A percentile compares a stretch with the other conserved stretches of the same genome.
Conservation (phyloP, 30 jellyfish, hydroid and myxozoan species). For the Hydra vulgaris region DNA sequence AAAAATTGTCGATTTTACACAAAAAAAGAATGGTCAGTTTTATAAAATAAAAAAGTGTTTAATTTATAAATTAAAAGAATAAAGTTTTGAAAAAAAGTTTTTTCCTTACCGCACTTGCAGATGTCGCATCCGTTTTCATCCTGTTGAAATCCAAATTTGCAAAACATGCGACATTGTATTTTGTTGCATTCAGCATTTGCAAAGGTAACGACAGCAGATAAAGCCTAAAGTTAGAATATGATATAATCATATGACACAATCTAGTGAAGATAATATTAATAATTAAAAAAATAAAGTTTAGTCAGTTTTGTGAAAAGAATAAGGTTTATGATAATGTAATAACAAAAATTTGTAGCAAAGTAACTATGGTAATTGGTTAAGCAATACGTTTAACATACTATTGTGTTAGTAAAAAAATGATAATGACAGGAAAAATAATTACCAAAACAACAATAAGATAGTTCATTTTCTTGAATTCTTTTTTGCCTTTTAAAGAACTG, state of each 20-base stretch:
- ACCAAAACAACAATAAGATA: background rate
- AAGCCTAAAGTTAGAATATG: background rate
- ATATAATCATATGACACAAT: too few species aligned
- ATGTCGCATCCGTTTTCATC: constrained; percentile 29
- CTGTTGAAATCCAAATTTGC: constrained; percentile 19
- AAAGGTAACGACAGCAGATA: background rate
- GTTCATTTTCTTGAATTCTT: background rate
- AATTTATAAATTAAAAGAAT: background rate
- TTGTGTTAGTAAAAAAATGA: too few species aligned
- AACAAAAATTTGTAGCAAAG: too few species aligned
- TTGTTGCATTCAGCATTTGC: constrained; percentile 13
- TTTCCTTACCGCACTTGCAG: constrained; percentile 24
- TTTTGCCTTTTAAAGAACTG: background rate
- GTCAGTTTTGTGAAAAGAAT: too few species aligned
- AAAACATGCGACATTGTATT: constrained; percentile 19
- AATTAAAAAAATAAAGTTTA: too few species aligned
- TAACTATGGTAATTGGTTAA: too few species aligned
- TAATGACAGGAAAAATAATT: too few species aligned
- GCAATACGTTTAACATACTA: too few species aligned
- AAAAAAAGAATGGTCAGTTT: background rate
- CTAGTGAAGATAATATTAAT: too few species aligned
- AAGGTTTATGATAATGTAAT: too few species aligned
- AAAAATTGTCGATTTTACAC: too few species aligned
- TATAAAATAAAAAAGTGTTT: background rate
- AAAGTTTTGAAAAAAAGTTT: too few species aligned